Evolutionary conservation across 2,888 invertebrate species (phyloP).

Genomic region (Aelia acuminata): DNA sequence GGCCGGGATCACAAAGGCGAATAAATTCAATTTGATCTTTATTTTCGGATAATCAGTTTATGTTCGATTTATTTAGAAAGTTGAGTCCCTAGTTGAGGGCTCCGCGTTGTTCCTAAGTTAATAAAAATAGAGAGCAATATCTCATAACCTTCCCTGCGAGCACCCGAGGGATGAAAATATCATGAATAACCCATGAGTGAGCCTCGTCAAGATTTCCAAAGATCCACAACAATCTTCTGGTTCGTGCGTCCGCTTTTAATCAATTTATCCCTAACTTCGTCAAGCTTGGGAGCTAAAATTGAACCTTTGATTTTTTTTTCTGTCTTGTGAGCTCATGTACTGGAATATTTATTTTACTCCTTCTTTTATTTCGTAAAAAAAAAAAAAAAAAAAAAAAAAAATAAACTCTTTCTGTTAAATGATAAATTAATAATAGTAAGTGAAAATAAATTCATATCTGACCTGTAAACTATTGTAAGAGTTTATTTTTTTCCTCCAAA

Average conservation of each 20-base stretch:
- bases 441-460: too few species aligned
- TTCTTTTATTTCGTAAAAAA: too few species aligned
- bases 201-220: slow-evolving; percentile 30
- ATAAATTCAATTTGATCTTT: background rate
- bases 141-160: slow-evolving; percentile 9
- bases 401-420: too few species aligned
- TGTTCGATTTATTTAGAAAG: background rate
- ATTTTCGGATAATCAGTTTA: background rate
- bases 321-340: too few species aligned
- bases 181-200: slow-evolving; percentile 19
- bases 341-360: too few species aligned
- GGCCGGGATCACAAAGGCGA: background rate
- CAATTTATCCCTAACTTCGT: slow-evolving; percentile 17
- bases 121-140: slow-evolving; percentile 33
- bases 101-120: background rate
- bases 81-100: background rate
- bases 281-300: background rate
- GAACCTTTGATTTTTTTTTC: background rate
- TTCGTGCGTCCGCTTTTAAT: background rate
- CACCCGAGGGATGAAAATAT: background rate
- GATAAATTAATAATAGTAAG: too few species aligned
- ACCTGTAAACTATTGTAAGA: too few species aligned
- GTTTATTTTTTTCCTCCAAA: too few species aligned
- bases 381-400: too few species aligned
- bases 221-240: slow-evolving; percentile 16